These are phyloP conservation scores for Mongoloraphidia duomilia DNA, from an alignment of 2,888 invertebrate genomes.

Conservation along the genomic window DNA sequence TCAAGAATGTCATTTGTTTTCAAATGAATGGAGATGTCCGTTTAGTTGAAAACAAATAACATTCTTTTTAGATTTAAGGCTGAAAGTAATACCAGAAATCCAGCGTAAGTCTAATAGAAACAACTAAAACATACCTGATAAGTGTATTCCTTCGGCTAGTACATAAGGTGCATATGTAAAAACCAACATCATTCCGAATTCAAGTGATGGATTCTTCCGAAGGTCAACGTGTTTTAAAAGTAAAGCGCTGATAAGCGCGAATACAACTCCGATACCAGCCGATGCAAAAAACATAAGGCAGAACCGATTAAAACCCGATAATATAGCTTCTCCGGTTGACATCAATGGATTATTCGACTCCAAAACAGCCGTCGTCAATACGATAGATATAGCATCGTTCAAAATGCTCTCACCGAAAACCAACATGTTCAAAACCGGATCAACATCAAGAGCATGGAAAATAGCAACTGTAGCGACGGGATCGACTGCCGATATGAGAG, in stretches of 20 bases:
- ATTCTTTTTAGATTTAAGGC: too few relatives aligned
- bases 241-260: slow-evolving; percentile 85
- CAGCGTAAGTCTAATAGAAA: not conserved
- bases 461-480: slow-evolving; percentile 98
- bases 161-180: slow-evolving; percentile 98
- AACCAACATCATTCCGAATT: slow-evolving; percentile 96
- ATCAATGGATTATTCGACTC: slow-evolving; percentile 51
- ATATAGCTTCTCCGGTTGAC: slow-evolving; percentile 69
- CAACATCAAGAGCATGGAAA: slow-evolving; percentile 93
- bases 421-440: slow-evolving; percentile 97
- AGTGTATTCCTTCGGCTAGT: slow-evolving; percentile 87
- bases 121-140: slow-evolving; percentile 51
- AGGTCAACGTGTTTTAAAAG: slow-evolving; percentile 91
- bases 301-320: slow-evolving; percentile 78
- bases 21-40: too few relatives aligned
- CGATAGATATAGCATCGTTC: slow-evolving; percentile 98
- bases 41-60: too few relatives aligned
- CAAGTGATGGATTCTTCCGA: slow-evolving; percentile 91
- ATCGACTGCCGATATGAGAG: slow-evolving; percentile 95
- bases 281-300: slow-evolving; percentile 98
- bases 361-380: slow-evolving; percentile 79
- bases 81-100: too few relatives aligned
- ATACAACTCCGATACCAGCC: slow-evolving; percentile 88
- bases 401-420: slow-evolving; percentile 93
- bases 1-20: too few relatives aligned